A percentile compares a stretch with the other conserved stretches of the same genome.
Conservation (phyloP, 2,797 vertebrate genomes). For the Alosa sapidissima region DNA sequence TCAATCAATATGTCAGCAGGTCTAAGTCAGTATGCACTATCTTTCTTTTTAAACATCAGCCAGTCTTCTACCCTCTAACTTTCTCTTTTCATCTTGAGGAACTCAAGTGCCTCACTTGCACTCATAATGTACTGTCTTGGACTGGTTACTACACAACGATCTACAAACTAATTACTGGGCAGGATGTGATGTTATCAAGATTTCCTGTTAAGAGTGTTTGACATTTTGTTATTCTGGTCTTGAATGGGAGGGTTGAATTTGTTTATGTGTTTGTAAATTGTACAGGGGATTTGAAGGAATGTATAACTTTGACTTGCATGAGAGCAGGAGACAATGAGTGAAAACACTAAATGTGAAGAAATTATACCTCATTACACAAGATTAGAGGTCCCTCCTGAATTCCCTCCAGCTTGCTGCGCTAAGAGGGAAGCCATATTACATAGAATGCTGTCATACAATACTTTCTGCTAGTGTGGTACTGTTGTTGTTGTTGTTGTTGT, state of each 20-base stretch:
- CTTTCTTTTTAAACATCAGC: background rate
- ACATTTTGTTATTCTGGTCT: slow-evolving; percentile 28
- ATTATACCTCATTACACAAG: background rate
- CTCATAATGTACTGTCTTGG: background rate
- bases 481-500: too few relatives aligned
- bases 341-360: background rate
- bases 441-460: too few relatives aligned
- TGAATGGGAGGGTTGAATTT: slow-evolving; percentile 28
- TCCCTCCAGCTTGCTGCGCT: background rate
- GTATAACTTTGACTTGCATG: background rate
- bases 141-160: background rate
- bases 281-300: slow-evolving; percentile 8
- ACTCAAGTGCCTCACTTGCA: background rate
- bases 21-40: background rate
- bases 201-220: slow-evolving; percentile 56
- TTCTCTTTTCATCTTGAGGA: background rate
- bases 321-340: background rate
- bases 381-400: background rate
- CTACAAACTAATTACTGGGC: background rate
- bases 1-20: background rate
- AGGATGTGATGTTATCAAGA: slow-evolving; percentile 54
- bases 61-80: background rate
- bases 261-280: background rate
- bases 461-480: too few relatives aligned
- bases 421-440: too few relatives aligned